Conservation (phyloP, 2,113 vertebrate genomes). For the Rana temporaria region DNA sequence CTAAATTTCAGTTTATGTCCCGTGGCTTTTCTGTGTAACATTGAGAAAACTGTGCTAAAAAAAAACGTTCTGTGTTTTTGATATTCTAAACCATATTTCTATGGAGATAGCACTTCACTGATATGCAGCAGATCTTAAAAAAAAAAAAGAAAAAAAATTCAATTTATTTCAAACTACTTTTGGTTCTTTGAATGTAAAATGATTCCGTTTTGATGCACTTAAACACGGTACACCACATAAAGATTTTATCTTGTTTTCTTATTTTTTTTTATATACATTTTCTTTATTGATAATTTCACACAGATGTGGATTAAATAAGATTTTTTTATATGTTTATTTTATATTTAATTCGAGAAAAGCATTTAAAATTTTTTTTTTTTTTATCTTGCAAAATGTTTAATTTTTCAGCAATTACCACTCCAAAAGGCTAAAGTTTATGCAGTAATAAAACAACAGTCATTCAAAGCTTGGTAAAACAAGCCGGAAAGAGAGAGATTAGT, state of each 20-base stretch:
- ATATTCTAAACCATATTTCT: constrained; percentile 21
- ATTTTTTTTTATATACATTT: constrained; percentile 32
- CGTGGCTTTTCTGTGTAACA: constrained; percentile 28
- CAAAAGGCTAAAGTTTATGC: too few relatives aligned
- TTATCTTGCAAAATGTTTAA: not conserved
- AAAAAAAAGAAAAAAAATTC: not conserved
- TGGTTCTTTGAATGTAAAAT: not conserved
- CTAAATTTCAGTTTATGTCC: constrained; percentile 55
- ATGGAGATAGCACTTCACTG: constrained; percentile 9
- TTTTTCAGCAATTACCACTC: not conserved
- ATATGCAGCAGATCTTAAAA: not conserved
- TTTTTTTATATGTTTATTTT: constrained; percentile 46
- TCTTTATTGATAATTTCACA: constrained; percentile 6
- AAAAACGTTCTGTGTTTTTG: constrained; percentile 35
- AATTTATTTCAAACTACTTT: constrained; percentile 17
- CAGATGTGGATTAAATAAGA: not conserved
- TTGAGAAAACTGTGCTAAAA: not conserved
- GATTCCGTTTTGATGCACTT: constrained; percentile 39
- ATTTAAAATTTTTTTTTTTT: constrained; percentile 1
- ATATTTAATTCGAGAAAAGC: not conserved
- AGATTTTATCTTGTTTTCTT: constrained; percentile 12
- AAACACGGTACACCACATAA: constrained; percentile 33
- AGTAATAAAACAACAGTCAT: too few relatives aligned
- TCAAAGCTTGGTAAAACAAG: too few relatives aligned
- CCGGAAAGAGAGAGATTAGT: too few relatives aligned